Conservation (phyloP, 2,113 vertebrate species). For the Salvelinus alpinus region DNA sequence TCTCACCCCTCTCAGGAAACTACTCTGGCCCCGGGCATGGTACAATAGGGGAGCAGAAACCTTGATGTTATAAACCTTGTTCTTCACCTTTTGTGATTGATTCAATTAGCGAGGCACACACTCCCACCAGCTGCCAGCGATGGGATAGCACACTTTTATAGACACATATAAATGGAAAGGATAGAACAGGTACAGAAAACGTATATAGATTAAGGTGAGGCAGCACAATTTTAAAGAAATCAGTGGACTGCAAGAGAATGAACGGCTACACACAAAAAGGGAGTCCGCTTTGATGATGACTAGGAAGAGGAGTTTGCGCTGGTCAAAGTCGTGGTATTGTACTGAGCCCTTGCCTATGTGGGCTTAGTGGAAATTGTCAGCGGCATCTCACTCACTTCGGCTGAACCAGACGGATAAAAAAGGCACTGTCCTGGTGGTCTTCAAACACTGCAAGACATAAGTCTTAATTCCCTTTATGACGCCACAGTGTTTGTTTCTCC, state of each 20-base stretch:
- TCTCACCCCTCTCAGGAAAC: constrained; percentile 10
- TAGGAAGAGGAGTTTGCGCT: not conserved
- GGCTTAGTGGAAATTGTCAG: not conserved
- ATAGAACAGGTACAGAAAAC: not conserved
- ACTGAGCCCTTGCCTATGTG: not conserved
- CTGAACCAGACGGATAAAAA: not conserved
- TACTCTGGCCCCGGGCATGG: constrained; percentile 11
- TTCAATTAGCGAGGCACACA: constrained; percentile 32
- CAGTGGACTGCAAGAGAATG: not conserved
- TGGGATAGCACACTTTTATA: constrained; percentile 31
- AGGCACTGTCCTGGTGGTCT: not conserved
- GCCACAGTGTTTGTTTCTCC: constrained; percentile 34
- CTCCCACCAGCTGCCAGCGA: constrained; percentile 26
- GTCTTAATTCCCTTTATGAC: constrained; percentile 34
- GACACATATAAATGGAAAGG: constrained; percentile 28
- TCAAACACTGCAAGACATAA: constrained; percentile 21
- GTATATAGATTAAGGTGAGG: not conserved
- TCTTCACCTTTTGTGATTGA: constrained; percentile 54
- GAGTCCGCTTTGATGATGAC: not conserved
- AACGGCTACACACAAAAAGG: not conserved
- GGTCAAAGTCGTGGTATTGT: not conserved
- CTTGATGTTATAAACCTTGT: constrained; percentile 45
- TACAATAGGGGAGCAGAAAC: constrained; percentile 11
- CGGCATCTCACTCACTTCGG: not conserved
- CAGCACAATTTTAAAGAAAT: not conserved